These are phyloP conservation scores for Meriones unguiculatus DNA, from an alignment of 2,113 vertebrate species.

Conservation along the genomic window DNA sequence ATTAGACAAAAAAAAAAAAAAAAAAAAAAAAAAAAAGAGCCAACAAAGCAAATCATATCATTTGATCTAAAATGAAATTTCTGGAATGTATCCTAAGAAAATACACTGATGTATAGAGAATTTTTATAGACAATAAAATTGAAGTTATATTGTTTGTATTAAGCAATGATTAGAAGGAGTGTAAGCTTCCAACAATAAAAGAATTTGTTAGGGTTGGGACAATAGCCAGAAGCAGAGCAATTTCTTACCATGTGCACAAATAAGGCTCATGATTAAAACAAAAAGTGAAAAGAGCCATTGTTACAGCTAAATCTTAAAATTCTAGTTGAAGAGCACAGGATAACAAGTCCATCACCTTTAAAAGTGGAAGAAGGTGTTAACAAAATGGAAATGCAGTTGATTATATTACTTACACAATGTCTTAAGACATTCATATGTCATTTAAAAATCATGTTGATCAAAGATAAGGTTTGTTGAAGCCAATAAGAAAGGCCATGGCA, in stretches of 20 bases:
- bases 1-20: not conserved
- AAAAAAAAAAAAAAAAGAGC: not conserved
- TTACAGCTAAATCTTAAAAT: not conserved
- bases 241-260: not conserved
- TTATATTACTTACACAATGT: not conserved
- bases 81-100: not conserved
- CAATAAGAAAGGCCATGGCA: not conserved
- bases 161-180: not conserved
- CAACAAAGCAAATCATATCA: not conserved
- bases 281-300: not conserved
- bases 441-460: not conserved
- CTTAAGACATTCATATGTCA: not conserved
- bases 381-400: not conserved
- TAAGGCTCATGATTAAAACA: not conserved
- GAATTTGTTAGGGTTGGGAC: not conserved
- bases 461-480: not conserved
- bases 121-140: conserved; percentile 8
- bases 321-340: not conserved
- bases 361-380: not conserved
- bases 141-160: not conserved
- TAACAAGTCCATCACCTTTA: not conserved
- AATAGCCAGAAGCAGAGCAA: not conserved
- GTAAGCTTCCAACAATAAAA: not conserved
- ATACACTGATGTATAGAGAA: not conserved
- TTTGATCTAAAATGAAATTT: not conserved